Conservation (phyloP, 2,888 invertebrate species). For the Cheilosia vernalis region DNA sequence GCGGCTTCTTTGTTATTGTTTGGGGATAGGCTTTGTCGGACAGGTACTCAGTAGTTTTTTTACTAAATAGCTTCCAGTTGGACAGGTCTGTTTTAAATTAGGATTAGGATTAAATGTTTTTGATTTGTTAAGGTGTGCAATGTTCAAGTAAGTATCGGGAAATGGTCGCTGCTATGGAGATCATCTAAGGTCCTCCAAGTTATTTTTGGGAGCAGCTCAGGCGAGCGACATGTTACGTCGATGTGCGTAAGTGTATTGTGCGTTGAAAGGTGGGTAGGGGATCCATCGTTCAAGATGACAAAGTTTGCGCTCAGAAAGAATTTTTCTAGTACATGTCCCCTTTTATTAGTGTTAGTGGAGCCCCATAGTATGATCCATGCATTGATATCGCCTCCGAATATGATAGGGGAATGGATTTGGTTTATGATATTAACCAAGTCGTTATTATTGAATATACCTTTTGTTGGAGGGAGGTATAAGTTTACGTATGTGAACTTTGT, state of each 20-base stretch:
- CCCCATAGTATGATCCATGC: constrained; percentile 20
- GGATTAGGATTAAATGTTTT: neutral
- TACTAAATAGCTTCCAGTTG: neutral
- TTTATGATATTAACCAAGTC: neutral
- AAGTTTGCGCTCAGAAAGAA: constrained; percentile 18
- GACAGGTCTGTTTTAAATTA: constrained; percentile 25
- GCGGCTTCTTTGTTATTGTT: constrained; percentile 16
- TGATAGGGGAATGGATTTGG: neutral
- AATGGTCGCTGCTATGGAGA: constrained; percentile 46
- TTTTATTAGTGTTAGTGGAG: constrained; percentile 14
- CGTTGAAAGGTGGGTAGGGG: constrained; percentile 24
- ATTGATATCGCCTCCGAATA: constrained; percentile 5
- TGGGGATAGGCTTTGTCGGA: neutral
- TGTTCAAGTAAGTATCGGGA: constrained; percentile 21
- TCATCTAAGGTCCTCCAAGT: constrained; percentile 33
- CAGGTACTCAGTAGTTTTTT: neutral
- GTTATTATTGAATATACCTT: neutral
- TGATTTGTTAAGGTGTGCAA: neutral
- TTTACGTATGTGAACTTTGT: neutral
- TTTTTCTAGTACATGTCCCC: constrained; percentile 9
- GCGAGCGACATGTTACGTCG: constrained; percentile 37
- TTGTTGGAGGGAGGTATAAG: neutral
- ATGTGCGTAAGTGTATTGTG: constrained; percentile 46
- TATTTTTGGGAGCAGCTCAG: constrained; percentile 14
- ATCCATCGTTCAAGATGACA: constrained; percentile 8